These are phyloP conservation scores for Pomacea canaliculata DNA, from an alignment of 2,888 invertebrate species.

Conservation along the genomic window DNA sequence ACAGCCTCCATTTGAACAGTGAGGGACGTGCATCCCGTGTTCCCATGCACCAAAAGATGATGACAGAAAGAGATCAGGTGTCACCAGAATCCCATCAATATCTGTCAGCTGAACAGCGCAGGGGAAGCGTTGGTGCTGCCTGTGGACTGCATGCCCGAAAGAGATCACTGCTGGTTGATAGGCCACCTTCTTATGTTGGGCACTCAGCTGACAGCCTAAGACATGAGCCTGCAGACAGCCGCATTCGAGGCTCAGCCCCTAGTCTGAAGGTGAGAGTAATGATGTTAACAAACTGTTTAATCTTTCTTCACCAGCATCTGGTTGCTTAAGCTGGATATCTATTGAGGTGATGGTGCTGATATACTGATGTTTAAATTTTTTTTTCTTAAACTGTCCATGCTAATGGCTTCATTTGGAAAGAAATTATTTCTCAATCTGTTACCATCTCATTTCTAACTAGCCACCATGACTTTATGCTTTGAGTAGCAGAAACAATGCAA, in stretches of 20 bases:
- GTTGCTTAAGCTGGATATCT: not conserved
- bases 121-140: conserved; percentile 59
- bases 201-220: conserved; percentile 30
- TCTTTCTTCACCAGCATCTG: no score
- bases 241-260: not conserved
- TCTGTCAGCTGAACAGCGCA: conserved; percentile 54
- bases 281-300: no score
- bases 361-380: not conserved
- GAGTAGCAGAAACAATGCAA: no score
- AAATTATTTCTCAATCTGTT: no score
- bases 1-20: conserved; percentile 61
- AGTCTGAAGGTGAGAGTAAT: conserved; percentile 27
- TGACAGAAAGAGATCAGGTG: conserved; percentile 36
- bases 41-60: conserved; percentile 37
- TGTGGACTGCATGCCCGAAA: conserved; percentile 56
- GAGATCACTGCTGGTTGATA: conserved; percentile 54
- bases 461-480: no score
- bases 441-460: no score
- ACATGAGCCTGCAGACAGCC: conserved; percentile 19
- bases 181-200: conserved; percentile 51
- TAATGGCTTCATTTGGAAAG: no score
- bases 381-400: no score
- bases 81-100: conserved; percentile 44
- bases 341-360: not conserved
- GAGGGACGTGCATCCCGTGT: conserved; percentile 55